These are phyloP conservation scores for Coelinius sp. DNA, from an alignment of 2,888 invertebrate genomes.

Conservation along the genomic window DNA sequence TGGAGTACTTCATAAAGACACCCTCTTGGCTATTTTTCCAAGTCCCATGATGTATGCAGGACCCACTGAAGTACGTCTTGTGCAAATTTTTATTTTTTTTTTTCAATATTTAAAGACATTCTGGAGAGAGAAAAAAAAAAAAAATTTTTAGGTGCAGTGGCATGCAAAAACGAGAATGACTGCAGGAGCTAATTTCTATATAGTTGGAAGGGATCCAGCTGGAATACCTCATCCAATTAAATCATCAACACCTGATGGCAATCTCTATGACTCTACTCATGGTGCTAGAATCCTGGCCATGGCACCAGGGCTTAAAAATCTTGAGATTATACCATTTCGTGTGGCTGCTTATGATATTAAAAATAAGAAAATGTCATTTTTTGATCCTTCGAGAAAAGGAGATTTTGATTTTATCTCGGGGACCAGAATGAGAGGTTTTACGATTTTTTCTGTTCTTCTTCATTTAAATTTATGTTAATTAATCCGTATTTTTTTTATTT, in stretches of 20 bases:
- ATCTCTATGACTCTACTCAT: slow-evolving; percentile 94
- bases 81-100: slow-evolving; percentile 97
- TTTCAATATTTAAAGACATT: too few species aligned
- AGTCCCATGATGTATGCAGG: slow-evolving; percentile 99
- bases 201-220: slow-evolving; percentile 98
- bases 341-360: slow-evolving; percentile 97
- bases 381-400: slow-evolving; percentile 88
- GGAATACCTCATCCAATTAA: slow-evolving; percentile 93
- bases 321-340: slow-evolving; percentile 97
- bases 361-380: slow-evolving; percentile 91
- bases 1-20: slow-evolving; percentile 86
- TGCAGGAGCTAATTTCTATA: slow-evolving; percentile 98
- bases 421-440: slow-evolving; percentile 91
- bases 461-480: not conserved
- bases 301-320: slow-evolving; percentile 92
- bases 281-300: slow-evolving; percentile 92
- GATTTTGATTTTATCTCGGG: slow-evolving; percentile 99
- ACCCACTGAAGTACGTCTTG: slow-evolving; percentile 99
- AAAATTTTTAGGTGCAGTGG: slow-evolving; percentile 84
- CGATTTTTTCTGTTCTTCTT: not conserved
- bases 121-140: slow-evolving; percentile 67
- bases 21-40: slow-evolving; percentile 97
- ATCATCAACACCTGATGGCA: slow-evolving; percentile 77
- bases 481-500: not conserved
- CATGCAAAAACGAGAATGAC: slow-evolving; percentile 95